phyloP scores from a whole-genome alignment of 1,140 invertebrate genomes.

The Conopomorpha cramerella region DNA sequence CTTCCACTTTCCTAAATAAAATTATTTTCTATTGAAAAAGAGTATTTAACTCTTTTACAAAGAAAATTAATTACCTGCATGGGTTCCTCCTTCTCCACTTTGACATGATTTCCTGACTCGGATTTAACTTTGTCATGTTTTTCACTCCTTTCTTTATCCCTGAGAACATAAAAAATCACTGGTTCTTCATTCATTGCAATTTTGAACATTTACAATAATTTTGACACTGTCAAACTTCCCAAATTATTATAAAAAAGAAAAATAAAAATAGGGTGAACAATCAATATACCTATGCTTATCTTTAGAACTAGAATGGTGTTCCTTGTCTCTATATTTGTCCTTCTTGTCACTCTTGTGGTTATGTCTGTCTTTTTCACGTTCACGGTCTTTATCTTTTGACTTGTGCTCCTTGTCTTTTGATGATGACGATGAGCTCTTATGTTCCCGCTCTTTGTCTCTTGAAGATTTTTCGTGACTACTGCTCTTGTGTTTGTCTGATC shows the following conservation, averaged over 20 bases:
- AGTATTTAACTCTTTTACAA: too few species aligned
- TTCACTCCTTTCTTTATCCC: not conserved
- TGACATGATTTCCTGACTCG: conserved; percentile 17
- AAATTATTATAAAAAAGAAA: too few species aligned
- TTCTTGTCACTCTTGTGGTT: conserved; percentile 42
- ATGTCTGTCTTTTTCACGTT: conserved; percentile 48
- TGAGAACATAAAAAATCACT: too few species aligned
- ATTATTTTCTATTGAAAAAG: too few species aligned
- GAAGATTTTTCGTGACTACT: conserved; percentile 18
- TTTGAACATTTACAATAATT: too few species aligned
- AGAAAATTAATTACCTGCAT: conserved; percentile 35
- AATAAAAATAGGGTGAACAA: too few species aligned
- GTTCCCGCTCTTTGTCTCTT: conserved; percentile 13
- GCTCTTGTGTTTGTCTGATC: conserved; percentile 61
- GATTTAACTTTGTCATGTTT: conserved; percentile 23
- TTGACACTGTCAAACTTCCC: too few species aligned
- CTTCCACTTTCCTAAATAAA: too few species aligned
- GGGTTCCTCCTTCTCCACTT: conserved; percentile 30
- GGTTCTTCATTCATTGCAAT: too few species aligned
- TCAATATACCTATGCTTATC: conserved; percentile 37
- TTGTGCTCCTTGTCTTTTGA: conserved; percentile 12
- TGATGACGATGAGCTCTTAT: conserved; percentile 17
- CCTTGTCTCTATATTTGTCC: conserved; percentile 54
- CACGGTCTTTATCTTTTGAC: conserved; percentile 44
- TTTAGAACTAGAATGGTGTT: conserved; percentile 60